These are phyloP conservation scores for Tanytarsus gracilentus DNA, from an alignment of 2,888 invertebrate genomes.

Conservation along the genomic window DNA sequence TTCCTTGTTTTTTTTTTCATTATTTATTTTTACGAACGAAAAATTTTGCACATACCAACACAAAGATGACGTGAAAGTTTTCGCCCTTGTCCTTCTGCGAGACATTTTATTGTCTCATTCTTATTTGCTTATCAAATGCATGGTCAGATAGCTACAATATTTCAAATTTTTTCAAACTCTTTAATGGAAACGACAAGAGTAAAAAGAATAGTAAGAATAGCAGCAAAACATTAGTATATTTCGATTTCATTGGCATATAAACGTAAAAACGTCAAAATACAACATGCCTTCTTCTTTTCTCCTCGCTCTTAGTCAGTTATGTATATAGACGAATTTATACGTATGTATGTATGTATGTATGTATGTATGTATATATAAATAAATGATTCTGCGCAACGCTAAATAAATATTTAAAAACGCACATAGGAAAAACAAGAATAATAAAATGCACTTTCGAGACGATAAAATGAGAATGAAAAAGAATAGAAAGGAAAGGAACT, in stretches of 20 bases:
- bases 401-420: slow-evolving; percentile 18
- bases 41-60: slow-evolving; percentile 25
- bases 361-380: slow-evolving; percentile 6
- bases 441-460: background rate
- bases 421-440: background rate
- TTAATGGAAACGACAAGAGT: too few relatives aligned
- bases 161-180: background rate
- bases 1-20: background rate
- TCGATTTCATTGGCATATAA: slow-evolving; percentile 28
- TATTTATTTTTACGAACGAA: slow-evolving; percentile 1
- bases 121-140: background rate
- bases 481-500: background rate
- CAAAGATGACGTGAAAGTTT: slow-evolving; percentile 22
- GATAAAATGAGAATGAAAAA: background rate
- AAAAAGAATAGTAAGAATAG: background rate
- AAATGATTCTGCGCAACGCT: slow-evolving; percentile 20
- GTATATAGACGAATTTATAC: background rate
- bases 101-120: background rate
- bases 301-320: too few relatives aligned
- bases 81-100: slow-evolving; percentile 25
- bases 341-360: background rate
- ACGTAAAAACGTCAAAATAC: slow-evolving; percentile 4
- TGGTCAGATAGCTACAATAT: background rate
- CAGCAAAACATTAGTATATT: background rate
- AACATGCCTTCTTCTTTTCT: slow-evolving; percentile 12